Evolutionary conservation across 2,888 invertebrate species (phyloP).

Genomic region (Harmothoe impar): DNA sequence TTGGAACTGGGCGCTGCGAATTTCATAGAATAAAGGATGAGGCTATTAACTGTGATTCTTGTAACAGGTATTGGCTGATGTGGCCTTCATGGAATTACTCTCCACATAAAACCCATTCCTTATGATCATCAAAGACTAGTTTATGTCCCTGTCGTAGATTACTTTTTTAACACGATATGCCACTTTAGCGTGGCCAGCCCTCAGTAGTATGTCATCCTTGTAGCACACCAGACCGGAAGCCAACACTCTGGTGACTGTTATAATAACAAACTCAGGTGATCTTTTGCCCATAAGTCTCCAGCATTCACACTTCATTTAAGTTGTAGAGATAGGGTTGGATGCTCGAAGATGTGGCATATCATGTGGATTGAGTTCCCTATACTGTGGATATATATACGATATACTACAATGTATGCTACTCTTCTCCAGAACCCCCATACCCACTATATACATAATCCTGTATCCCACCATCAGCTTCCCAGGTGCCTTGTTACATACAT

Average conservation of each 20-base stretch:
- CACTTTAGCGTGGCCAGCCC: not conserved
- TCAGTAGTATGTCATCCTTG: not conserved
- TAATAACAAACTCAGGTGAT: conserved; percentile 32
- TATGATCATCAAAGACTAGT: conserved; percentile 37
- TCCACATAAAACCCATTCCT: not conserved
- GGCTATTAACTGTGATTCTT: conserved; percentile 55
- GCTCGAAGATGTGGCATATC: too few species aligned
- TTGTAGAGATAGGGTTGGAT: not conserved
- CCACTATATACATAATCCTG: too few species aligned
- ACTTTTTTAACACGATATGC: not conserved
- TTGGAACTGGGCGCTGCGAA: conserved; percentile 26
- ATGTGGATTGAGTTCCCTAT: too few species aligned
- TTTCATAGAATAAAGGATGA: conserved; percentile 55
- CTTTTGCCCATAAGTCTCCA: not conserved
- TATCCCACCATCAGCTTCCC: too few species aligned
- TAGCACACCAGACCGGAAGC: too few species aligned
- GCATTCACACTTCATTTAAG: not conserved
- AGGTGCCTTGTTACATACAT: not conserved
- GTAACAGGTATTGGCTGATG: conserved; percentile 2
- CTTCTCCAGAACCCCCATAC: too few species aligned
- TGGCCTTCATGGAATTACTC: not conserved
- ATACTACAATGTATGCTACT: too few species aligned
- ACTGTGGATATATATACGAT: too few species aligned
- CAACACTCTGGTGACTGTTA: not conserved
- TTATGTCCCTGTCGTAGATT: conserved; percentile 26